These are phyloP conservation scores for Lipophrys pholis DNA, from an alignment of 2,113 vertebrate genomes.

Conservation along the genomic window DNA sequence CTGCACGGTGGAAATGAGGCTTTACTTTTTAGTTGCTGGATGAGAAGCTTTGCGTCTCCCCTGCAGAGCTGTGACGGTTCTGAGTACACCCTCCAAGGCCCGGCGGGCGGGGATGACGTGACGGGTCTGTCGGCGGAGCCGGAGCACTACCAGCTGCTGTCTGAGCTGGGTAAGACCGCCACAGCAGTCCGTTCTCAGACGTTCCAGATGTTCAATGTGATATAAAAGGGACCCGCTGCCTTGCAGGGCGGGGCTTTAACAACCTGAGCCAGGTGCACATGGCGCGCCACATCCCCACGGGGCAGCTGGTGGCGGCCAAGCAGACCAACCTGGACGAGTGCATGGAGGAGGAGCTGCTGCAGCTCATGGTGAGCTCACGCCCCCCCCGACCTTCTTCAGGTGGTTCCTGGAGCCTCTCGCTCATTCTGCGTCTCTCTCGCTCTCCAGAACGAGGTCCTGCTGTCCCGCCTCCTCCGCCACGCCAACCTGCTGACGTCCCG, in stretches of 20 bases:
- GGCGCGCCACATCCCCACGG: conserved; percentile 91
- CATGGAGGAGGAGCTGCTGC: conserved; percentile 92
- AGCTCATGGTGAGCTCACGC: conserved; percentile 87
- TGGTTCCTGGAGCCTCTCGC: neutral
- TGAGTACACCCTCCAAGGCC: conserved; percentile 81
- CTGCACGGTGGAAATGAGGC: no score
- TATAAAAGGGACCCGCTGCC: neutral
- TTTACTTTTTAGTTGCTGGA: no score
- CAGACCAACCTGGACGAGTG: conserved; percentile 95
- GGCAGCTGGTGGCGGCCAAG: conserved; percentile 90
- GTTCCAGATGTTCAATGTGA: neutral
- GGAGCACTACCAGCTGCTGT: conserved; percentile 93
- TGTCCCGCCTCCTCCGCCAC: conserved; percentile 91
- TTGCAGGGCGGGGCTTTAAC: conserved; percentile 91
- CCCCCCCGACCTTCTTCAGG: neutral
- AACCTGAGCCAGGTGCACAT: conserved; percentile 93
- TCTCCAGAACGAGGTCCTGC: conserved; percentile 91
- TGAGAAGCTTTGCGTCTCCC: no score
- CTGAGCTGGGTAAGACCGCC: conserved; percentile 90
- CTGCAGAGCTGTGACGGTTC: conserved; percentile 86
- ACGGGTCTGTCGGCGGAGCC: conserved; percentile 85
- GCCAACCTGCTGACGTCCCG: conserved; percentile 92
- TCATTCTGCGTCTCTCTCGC: conserved; percentile 20
- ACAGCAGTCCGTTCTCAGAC: neutral
- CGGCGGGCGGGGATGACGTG: conserved; percentile 80